Conservation (phyloP, 2,113 vertebrate species). For the Glaucidium brasilianum region DNA sequence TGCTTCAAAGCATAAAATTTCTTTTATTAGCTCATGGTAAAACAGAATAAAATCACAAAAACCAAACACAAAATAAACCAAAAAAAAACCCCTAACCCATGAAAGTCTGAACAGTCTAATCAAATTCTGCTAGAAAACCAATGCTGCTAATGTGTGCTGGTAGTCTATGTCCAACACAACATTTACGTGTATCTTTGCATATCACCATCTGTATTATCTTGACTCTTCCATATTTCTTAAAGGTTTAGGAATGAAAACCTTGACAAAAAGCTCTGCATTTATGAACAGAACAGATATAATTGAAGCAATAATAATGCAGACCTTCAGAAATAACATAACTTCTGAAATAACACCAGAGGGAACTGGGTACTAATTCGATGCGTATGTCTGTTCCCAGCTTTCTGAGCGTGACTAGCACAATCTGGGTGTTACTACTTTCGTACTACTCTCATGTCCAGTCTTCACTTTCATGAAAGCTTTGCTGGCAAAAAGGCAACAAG, state of each 20-base stretch:
- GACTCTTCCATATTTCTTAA: not conserved
- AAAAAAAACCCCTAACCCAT: rapidly evolving
- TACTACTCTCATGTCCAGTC: not conserved
- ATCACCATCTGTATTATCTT: not conserved
- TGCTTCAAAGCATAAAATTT: not conserved
- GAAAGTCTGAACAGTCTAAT: not conserved
- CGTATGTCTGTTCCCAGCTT: rapidly evolving
- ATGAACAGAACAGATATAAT: not conserved
- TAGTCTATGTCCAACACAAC: not conserved
- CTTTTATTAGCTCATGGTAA: not conserved
- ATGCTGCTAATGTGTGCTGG: not conserved
- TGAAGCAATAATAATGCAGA: not conserved
- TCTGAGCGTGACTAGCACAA: not conserved
- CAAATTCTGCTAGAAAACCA: not conserved
- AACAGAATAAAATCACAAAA: not conserved
- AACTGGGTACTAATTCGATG: not conserved
- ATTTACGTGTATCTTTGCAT: not conserved
- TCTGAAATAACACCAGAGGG: not conserved
- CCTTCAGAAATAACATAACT: not conserved
- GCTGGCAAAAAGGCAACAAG: not conserved
- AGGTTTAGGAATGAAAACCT: not conserved
- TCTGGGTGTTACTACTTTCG: too few species aligned
- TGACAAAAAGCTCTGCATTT: not conserved
- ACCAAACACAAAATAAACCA: not conserved
- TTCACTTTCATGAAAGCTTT: not conserved